Evolutionary conservation across 2,888 invertebrate species (phyloP).

Genomic region (Sclerodermus sp.): DNA sequence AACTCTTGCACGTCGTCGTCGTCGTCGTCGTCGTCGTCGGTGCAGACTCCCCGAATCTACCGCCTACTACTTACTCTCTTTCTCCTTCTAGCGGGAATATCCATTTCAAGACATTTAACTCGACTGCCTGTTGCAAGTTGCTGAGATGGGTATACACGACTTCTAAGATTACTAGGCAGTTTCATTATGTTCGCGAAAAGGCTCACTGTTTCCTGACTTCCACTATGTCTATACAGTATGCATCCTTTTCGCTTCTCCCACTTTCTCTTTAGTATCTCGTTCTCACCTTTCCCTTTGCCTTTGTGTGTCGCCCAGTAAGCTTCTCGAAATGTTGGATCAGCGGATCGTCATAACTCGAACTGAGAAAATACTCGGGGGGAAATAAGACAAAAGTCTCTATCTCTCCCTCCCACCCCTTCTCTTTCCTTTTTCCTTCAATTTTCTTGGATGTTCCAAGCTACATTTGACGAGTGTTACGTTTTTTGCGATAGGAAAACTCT

Average conservation of each 20-base stretch:
- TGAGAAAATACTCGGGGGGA: slow-evolving; percentile 26
- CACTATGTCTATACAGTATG: slow-evolving; percentile 4
- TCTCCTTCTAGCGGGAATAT: slow-evolving; percentile 39
- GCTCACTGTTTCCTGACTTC: neutral
- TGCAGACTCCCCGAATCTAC: slow-evolving; percentile 24
- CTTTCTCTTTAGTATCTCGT: slow-evolving; percentile 6
- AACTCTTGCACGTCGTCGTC: slow-evolving; percentile 36
- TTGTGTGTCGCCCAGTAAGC: slow-evolving; percentile 26
- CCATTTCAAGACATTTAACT: slow-evolving; percentile 51
- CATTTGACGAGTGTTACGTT: too few species aligned
- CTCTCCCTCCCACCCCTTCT: slow-evolving; percentile 5
- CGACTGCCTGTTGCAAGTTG: slow-evolving; percentile 35
- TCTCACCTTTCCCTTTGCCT: too few species aligned
- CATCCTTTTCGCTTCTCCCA: slow-evolving; percentile 12
- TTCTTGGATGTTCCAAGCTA: too few species aligned
- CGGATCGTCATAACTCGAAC: slow-evolving; percentile 32
- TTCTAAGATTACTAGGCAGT: slow-evolving; percentile 49
- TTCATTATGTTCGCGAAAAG: slow-evolving; percentile 42
- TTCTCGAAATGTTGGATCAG: slow-evolving; percentile 26
- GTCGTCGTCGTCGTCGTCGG: neutral
- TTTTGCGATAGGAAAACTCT: too few species aligned
- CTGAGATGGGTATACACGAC: slow-evolving; percentile 33
- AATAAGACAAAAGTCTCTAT: slow-evolving; percentile 35
- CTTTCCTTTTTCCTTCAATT: too few species aligned
- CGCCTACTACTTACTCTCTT: slow-evolving; percentile 14